A percentile compares a stretch with the other conserved stretches of the same genome.
phyloP scores from a whole-genome alignment of 2,113 vertebrate genomes.

The Engystomops pustulosus region DNA sequence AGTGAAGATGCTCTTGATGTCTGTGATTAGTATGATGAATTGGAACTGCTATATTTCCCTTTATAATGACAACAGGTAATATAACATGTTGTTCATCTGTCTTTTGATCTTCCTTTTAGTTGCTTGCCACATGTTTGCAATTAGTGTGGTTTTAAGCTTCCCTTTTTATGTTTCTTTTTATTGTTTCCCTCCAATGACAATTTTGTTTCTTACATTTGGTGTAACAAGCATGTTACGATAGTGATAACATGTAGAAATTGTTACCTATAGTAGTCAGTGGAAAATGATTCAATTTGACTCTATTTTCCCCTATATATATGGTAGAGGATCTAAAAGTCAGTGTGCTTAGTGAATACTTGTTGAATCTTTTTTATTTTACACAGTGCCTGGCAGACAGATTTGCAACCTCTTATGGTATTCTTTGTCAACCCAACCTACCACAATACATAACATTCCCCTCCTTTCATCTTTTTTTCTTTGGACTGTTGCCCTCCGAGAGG shows the following conservation, averaged over 20 bases:
- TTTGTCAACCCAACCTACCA: no score
- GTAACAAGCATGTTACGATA: not conserved
- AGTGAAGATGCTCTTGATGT: conserved; percentile 9
- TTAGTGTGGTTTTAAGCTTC: not conserved
- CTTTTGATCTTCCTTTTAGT: conserved; percentile 23
- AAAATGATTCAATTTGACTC: not conserved
- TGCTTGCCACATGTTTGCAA: conserved; percentile 30
- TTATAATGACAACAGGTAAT: conserved; percentile 31
- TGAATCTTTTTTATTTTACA: no score
- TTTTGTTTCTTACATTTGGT: not conserved
- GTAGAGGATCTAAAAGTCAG: no score
- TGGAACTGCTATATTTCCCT: not conserved
- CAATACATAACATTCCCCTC: no score
- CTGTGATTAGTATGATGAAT: conserved; percentile 2
- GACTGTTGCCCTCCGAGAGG: no score
- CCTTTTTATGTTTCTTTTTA: conserved; percentile 10
- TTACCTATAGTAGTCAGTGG: not conserved
- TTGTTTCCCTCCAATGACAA: not conserved
- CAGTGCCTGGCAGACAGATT: no score
- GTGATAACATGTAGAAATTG: not conserved
- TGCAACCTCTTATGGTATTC: no score
- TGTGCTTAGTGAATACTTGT: no score
- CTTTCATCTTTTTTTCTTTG: no score
- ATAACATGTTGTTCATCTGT: conserved; percentile 9
- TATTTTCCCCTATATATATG: not conserved